Conservation (phyloP, 2,113 vertebrate species). For the Forbesichthys papilliferus region DNA sequence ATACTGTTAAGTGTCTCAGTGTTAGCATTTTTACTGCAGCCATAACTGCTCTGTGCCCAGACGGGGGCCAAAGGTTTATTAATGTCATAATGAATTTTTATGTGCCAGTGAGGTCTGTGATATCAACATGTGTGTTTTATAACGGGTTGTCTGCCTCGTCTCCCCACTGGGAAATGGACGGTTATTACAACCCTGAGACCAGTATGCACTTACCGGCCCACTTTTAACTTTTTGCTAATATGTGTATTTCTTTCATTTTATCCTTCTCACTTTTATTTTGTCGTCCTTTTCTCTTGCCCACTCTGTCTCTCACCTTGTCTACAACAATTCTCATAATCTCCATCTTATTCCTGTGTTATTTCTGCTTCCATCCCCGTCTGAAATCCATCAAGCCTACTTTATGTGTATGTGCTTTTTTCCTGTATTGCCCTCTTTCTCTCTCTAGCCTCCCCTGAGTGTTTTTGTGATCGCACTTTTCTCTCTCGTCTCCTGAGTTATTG, state of each 20-base stretch:
- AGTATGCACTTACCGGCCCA: not conserved
- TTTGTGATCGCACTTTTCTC: constrained; percentile 2
- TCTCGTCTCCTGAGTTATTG: constrained; percentile 48
- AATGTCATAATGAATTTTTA: constrained; percentile 33
- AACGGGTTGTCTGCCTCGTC: not conserved
- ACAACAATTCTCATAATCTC: not conserved
- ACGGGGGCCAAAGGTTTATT: constrained; percentile 28
- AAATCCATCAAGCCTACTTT: constrained; percentile 46
- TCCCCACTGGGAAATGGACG: constrained; percentile 21
- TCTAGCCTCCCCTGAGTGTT: not conserved
- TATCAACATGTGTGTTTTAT: constrained; percentile 17
- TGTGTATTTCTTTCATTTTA: not conserved
- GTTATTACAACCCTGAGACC: constrained; percentile 19
- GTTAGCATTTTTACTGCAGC: constrained; percentile 27
- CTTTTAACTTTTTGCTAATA: not conserved
- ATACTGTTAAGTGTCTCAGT: not conserved
- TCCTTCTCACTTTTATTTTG: not conserved
- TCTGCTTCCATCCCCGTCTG: constrained; percentile 3
- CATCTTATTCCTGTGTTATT: not conserved
- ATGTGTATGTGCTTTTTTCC: not conserved
- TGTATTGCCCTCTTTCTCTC: not conserved
- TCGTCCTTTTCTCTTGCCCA: not conserved
- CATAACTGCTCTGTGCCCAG: not conserved
- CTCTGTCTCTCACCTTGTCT: not conserved
- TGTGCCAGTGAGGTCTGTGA: constrained; percentile 16